These are phyloP conservation scores for Petaurus breviceps DNA, from an alignment of 2,113 vertebrate species.

Conservation along the genomic window DNA sequence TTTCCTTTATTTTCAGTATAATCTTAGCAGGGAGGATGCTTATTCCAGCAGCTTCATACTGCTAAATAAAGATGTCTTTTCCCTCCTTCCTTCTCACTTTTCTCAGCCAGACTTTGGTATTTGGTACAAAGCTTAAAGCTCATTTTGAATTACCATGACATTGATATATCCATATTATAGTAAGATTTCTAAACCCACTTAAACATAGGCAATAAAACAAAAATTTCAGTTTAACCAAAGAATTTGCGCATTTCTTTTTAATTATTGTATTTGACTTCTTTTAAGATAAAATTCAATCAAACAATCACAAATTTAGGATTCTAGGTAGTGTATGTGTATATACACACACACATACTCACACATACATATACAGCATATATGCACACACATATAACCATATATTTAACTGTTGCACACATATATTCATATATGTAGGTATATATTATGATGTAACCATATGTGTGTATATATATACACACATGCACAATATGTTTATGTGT, in stretches of 20 bases:
- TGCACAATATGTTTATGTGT: neutral
- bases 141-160: conserved; percentile 29
- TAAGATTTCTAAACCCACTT: conserved; percentile 25
- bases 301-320: neutral
- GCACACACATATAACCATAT: neutral
- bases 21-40: conserved; percentile 77
- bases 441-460: too few species aligned
- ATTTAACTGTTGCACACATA: too few species aligned
- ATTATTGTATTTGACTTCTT: conserved; percentile 27
- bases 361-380: too few species aligned
- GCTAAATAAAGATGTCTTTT: conserved; percentile 68
- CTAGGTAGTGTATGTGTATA: neutral
- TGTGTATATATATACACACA: neutral
- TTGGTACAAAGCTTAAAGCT: conserved; percentile 43
- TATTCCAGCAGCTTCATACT: conserved; percentile 54
- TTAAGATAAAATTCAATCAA: conserved; percentile 15
- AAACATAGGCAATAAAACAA: conserved; percentile 15
- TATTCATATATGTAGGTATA: neutral
- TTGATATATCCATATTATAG: neutral
- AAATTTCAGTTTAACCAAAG: neutral
- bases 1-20: conserved; percentile 78
- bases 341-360: too few species aligned
- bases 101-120: conserved; percentile 45
- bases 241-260: conserved; percentile 51
- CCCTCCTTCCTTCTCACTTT: conserved; percentile 1